Base-by-base conservation (phyloP, 2,888 invertebrate species). In the Callosobruchus maculatus region DNA sequence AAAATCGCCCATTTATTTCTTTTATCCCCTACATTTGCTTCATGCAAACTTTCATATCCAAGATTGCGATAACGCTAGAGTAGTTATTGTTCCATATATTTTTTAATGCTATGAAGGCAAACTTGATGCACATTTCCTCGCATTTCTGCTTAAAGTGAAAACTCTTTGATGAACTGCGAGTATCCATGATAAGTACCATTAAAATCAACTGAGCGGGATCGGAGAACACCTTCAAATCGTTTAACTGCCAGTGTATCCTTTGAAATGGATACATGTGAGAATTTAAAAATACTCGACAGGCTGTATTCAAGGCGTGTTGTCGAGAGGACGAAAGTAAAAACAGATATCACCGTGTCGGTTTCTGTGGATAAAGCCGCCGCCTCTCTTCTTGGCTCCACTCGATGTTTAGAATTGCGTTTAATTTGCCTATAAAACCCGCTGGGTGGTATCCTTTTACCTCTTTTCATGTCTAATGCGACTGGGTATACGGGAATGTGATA, bases 251-350 rank as follows among this genome's bases (percentile, higher is more conserved):
- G 79, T 75, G 69, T 75, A 74, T 76, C 79, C 81, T 81, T 81
- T 81, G 80, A 80, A 81, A 81, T 76, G 73, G 78, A 81, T 81
- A 81, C 79, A 77, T 49, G 9, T 80, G 78, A 76, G 80, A 77
- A 77, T 74, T 76, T 73, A 31, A 78, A 78, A 79, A 77, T 76
- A 71, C 67, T 71, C 74, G 72, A 74, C 78, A 79, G 77, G 80
- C 80, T 80, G 80, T 73, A 76, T 77, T 78, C 80, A 77, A 78
- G 78, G 70, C 77, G 78, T 13, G 49, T 13, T 18, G 49, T 5
- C 13, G 13, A 49, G 49, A 49, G 49, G 13, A 49, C 1, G 49
- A 49, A 49, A 49, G 49, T 49, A 49, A 49, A 49, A 49, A 49
- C 49, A 18, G 49, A 49, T 49, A 49, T 49, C 49, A 49, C 49